phyloP scores from a whole-genome alignment of 1,140 invertebrate species.

The Agrilus planipennis region DNA sequence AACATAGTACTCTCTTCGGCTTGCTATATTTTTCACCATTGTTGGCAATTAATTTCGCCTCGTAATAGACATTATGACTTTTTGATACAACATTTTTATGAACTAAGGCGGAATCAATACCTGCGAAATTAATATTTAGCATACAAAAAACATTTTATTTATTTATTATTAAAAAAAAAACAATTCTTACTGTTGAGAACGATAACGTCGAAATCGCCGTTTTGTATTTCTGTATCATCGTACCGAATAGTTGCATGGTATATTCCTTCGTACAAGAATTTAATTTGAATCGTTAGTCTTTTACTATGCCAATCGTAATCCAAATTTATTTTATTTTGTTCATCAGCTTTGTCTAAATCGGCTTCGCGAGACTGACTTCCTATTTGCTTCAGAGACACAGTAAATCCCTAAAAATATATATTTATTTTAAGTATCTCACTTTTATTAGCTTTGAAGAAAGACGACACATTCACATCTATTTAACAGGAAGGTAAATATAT shows the following conservation, averaged over 20 bases:
- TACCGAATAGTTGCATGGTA: constrained; percentile 75
- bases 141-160: constrained; percentile 4
- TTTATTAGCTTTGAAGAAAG: too few relatives aligned
- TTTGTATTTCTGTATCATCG: constrained; percentile 63
- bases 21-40: constrained; percentile 52
- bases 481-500: too few relatives aligned
- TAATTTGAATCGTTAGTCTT: constrained; percentile 52
- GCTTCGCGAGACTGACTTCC: constrained; percentile 28
- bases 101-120: constrained; percentile 67
- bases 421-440: too few relatives aligned
- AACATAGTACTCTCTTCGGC: constrained; percentile 78
- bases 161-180: neutral
- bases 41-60: constrained; percentile 65
- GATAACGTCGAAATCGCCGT: constrained; percentile 88
- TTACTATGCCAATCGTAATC: constrained; percentile 52
- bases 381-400: constrained; percentile 41
- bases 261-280: constrained; percentile 59
- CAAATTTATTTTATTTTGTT: constrained; percentile 45
- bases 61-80: constrained; percentile 76
- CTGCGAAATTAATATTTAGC: constrained; percentile 35
- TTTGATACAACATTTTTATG: constrained; percentile 77
- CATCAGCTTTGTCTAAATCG: constrained; percentile 35
- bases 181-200: constrained; percentile 66
- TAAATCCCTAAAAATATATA: constrained; percentile 41
- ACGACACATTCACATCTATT: too few relatives aligned